Conservation (phyloP, 2,113 vertebrate genomes). For the Ophiodon elongatus region DNA sequence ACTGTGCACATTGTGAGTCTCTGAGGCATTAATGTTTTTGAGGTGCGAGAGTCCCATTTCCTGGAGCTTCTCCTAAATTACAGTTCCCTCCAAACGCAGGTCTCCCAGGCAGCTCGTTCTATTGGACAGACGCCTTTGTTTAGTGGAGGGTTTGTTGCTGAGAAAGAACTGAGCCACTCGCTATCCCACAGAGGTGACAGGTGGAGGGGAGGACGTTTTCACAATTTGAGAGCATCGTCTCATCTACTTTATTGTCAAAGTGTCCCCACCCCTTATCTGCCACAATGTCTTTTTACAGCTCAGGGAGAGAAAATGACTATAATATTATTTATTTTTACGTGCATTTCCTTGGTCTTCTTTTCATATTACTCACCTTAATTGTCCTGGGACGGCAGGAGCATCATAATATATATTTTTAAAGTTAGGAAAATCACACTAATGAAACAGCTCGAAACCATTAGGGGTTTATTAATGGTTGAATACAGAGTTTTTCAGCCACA, state of each 20-base stretch:
- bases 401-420: slow-evolving; percentile 1
- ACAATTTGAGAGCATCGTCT: slow-evolving; percentile 43
- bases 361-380: background rate
- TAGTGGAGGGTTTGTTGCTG: slow-evolving; percentile 35
- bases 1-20: slow-evolving; percentile 58
- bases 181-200: slow-evolving; percentile 61
- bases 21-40: slow-evolving; percentile 55
- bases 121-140: slow-evolving; percentile 57
- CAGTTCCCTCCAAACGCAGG: slow-evolving; percentile 29
- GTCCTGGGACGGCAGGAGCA: background rate
- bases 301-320: background rate
- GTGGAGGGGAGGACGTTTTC: slow-evolving; percentile 52
- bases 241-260: slow-evolving; percentile 50
- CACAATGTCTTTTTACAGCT: background rate
- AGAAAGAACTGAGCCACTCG: slow-evolving; percentile 59
- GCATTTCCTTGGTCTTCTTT: slow-evolving; percentile 1
- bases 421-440: slow-evolving; percentile 4
- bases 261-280: slow-evolving; percentile 1
- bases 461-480: background rate
- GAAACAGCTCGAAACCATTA: background rate
- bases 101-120: slow-evolving; percentile 36
- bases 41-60: slow-evolving; percentile 56
- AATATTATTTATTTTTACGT: background rate
- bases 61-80: slow-evolving; percentile 54
- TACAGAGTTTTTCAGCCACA: slow-evolving; percentile 2